Evolutionary conservation across 2,888 invertebrate genomes (phyloP).

Genomic region (Allolobophora icterica): DNA sequence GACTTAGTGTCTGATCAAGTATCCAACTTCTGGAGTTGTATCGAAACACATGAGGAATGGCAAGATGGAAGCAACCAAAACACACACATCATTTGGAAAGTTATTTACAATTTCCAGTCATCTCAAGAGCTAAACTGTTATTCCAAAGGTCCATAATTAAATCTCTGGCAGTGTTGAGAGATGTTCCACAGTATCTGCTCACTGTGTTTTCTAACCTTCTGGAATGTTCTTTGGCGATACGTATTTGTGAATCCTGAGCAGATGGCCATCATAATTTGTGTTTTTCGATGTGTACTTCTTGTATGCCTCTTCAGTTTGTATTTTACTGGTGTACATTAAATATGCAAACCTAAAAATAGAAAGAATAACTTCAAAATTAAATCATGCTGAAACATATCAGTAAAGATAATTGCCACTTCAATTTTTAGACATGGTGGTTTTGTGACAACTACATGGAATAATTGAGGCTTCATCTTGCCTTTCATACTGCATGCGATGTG

Average conservation of each 20-base stretch:
- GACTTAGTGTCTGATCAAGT: neutral
- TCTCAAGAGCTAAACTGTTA: neutral
- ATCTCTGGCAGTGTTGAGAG: too few species aligned
- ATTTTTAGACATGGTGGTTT: neutral
- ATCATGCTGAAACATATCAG: neutral
- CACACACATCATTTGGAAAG: neutral
- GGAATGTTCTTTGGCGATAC: constrained; percentile 21
- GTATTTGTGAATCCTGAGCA: neutral
- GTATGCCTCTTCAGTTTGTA: neutral
- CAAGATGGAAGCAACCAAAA: neutral
- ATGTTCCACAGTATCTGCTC: too few species aligned
- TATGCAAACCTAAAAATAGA: neutral
- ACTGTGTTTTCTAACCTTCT: neutral
- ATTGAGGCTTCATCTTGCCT: too few species aligned
- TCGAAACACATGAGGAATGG: neutral
- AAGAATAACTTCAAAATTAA: neutral
- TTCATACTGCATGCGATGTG: too few species aligned
- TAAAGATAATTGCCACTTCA: neutral
- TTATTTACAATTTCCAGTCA: neutral
- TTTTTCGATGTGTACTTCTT: neutral
- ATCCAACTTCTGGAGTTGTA: neutral
- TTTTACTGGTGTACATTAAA: neutral
- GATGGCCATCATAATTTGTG: neutral
- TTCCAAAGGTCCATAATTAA: too few species aligned
- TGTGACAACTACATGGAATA: too few species aligned